phyloP scores from a whole-genome alignment of 2,113 vertebrate genomes.

The Neomonachus schauinslandi region DNA sequence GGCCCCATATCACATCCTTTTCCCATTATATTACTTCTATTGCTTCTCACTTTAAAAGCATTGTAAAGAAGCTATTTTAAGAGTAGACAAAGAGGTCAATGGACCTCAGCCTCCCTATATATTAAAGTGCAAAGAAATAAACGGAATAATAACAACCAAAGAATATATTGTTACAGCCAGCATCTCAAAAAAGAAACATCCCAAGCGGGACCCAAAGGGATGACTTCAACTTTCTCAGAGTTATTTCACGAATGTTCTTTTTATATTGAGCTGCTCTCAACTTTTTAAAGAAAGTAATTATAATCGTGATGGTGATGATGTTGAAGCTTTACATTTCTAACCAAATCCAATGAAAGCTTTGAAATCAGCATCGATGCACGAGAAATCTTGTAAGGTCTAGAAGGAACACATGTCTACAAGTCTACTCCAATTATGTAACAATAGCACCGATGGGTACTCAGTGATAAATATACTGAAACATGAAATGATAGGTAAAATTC shows the following conservation, averaged over 20 bases:
- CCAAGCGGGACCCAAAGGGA: neutral
- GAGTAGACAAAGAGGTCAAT: neutral
- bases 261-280: neutral
- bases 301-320: neutral
- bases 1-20: neutral
- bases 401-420: neutral
- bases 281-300: neutral
- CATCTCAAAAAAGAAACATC: neutral
- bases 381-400: neutral
- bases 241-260: neutral
- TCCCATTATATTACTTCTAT: neutral
- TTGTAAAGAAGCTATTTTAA: neutral
- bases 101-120: neutral
- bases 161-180: neutral
- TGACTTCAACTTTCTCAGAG: neutral
- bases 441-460: neutral
- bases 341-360: neutral
- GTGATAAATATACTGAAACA: neutral
- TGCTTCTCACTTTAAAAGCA: neutral
- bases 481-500: neutral
- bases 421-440: neutral
- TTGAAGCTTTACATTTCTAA: neutral
- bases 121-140: neutral
- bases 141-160: neutral
- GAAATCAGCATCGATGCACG: neutral